Evolutionary conservation across 2,113 vertebrate genomes (phyloP).

Genomic region (Notothenia coriiceps): DNA sequence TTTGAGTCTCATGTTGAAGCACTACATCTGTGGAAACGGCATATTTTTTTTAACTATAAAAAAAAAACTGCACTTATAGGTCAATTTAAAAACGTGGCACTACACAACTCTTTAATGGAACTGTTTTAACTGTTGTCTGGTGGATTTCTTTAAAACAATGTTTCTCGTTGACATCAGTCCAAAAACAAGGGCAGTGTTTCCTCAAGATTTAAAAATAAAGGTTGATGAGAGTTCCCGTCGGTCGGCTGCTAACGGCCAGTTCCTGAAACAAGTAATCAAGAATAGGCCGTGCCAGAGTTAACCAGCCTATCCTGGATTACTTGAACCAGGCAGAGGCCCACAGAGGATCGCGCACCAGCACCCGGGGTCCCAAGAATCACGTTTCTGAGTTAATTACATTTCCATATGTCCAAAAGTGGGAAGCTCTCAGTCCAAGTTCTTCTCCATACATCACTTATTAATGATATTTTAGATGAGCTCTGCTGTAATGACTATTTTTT

Average conservation of each 20-base stretch:
- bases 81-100: too few species aligned
- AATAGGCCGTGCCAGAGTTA: constrained; percentile 90
- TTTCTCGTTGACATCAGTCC: too few species aligned
- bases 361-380: constrained; percentile 40
- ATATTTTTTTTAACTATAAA: too few species aligned
- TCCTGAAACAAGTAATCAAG: constrained; percentile 97
- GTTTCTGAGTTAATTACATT: constrained; percentile 59
- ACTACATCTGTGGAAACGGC: too few species aligned
- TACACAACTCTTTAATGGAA: too few species aligned
- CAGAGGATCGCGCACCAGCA: constrained; percentile 21
- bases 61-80: too few species aligned
- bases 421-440: not conserved
- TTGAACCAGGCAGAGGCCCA: constrained; percentile 90
- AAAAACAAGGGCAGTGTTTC: too few species aligned
- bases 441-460: constrained; percentile 5
- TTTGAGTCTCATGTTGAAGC: too few species aligned
- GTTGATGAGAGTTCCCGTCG: not conserved
- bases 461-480: constrained; percentile 10
- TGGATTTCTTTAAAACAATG: too few species aligned
- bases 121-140: too few species aligned
- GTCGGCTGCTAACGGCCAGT: constrained; percentile 65
- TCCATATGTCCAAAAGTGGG: constrained; percentile 35
- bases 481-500: constrained; percentile 32
- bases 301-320: constrained; percentile 99
- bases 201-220: too few species aligned